Evolutionary conservation across 2,888 invertebrate genomes (phyloP), one percentile per base, ranked within the genome.

Genomic region (Ganaspis brasiliensis): DNA sequence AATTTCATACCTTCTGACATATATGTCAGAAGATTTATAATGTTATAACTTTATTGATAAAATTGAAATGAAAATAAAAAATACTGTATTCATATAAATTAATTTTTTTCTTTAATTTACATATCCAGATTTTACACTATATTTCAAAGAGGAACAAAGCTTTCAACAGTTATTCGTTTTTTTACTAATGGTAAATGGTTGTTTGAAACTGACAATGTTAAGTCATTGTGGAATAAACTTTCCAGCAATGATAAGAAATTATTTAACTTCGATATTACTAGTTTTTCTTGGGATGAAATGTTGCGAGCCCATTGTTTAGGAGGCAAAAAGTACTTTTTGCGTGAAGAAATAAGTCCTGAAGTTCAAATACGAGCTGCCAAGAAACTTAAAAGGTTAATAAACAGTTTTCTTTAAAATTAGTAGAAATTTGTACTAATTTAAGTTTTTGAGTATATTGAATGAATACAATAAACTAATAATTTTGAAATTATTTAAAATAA

Each of bases 231-330:
- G 61, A 12, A 10, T 31, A 16, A 19, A 35, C 35, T 61, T 35
- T 35, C 31, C n/a, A 35, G 35, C 1, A 35, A n/a, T n/a, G 59
- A 61, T 19, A 61, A 61, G n/a, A 16, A 61, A 35, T 35, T 61
- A 61, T 61, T 61, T 61, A 94, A 95, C n/a, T 96, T 96, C 89
- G 94, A 94, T 86, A 93, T 96, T 79, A 92, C 92, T 0, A 93
- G 94, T 35, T 92, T 97, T 85, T 93, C 95, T 67, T 97, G 97
- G 97, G 93, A 61, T 19, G 37, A 35, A 35, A 19, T 21, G 16
- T 5, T 61, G 16, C 9, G 8, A 35, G 5, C 19, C 10, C 35
- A 61, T 1, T 37, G 37, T 19, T 1, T 31, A 0, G 61, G 61
- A 0, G 3, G n/a, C 3, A 61, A 35, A 35, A 5, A 5, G 35